Conservation (phyloP, 2,113 vertebrate genomes). For the Microcebus jonahi region DNA sequence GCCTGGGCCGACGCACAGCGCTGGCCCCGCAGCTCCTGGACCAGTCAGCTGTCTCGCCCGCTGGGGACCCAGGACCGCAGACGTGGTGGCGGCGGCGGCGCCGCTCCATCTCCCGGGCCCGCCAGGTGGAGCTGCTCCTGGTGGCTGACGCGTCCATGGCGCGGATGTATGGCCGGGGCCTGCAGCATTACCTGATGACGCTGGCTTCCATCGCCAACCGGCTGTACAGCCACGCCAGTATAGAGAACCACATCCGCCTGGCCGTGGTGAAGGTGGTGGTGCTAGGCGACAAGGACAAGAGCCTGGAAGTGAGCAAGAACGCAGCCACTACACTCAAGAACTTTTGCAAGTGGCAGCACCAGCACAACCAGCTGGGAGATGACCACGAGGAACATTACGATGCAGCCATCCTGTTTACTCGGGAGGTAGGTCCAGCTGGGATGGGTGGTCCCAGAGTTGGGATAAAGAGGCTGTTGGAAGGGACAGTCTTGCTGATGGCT, state of each 20-base stretch:
- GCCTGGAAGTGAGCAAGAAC: slow-evolving; percentile 94
- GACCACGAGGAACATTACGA: slow-evolving; percentile 95
- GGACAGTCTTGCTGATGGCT: not conserved
- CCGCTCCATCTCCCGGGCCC: slow-evolving; percentile 93
- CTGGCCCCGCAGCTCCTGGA: not conserved
- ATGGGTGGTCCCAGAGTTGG: not conserved
- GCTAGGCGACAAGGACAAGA: slow-evolving; percentile 91
- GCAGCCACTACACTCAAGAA: slow-evolving; percentile 96
- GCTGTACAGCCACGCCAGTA: slow-evolving; percentile 96
- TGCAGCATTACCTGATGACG: slow-evolving; percentile 96
- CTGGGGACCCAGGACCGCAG: not conserved
- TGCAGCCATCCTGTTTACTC: slow-evolving; percentile 98
- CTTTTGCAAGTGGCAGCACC: slow-evolving; percentile 99
- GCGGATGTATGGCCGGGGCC: slow-evolving; percentile 93
- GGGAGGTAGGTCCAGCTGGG: slow-evolving; percentile 89
- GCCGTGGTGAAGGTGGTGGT: slow-evolving; percentile 93
- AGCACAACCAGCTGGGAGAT: slow-evolving; percentile 94
- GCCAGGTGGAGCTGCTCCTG: slow-evolving; percentile 97
- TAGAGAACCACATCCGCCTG: slow-evolving; percentile 97
- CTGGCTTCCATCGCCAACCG: slow-evolving; percentile 95
- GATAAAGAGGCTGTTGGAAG: not conserved
- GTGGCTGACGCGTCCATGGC: slow-evolving; percentile 96
- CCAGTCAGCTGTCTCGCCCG: not conserved
- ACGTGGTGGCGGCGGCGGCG: slow-evolving; percentile 74
- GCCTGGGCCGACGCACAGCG: slow-evolving; percentile 24